These are phyloP conservation scores for Phalacrocorax carbo DNA, from an alignment of 2,113 vertebrate genomes.

Conservation along the genomic window DNA sequence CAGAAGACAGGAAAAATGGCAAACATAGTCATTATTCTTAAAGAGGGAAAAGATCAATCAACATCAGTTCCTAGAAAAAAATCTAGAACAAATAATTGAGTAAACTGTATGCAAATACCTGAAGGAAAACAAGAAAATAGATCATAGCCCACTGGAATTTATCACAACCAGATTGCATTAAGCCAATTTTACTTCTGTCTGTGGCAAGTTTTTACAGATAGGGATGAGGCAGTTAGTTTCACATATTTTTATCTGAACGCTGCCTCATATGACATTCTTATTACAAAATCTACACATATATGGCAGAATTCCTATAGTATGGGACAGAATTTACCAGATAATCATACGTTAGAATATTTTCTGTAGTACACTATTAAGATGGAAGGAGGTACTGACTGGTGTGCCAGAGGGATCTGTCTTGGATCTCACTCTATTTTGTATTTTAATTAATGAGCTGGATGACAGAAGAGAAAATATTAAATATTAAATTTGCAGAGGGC, in stretches of 20 bases:
- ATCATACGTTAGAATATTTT: background rate
- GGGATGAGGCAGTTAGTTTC: background rate
- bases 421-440: background rate
- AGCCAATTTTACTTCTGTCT: background rate
- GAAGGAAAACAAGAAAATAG: background rate
- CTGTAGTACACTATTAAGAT: background rate
- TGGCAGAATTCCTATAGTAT: background rate
- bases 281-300: background rate
- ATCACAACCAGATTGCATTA: background rate
- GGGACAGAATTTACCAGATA: background rate
- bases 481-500: background rate
- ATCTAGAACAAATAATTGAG: background rate
- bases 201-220: background rate
- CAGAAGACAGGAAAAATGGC: background rate
- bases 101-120: background rate
- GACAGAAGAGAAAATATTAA: background rate
- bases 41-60: background rate
- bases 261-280: background rate
- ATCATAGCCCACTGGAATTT: background rate
- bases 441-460: background rate
- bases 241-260: background rate
- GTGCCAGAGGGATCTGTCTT: background rate
- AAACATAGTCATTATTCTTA: background rate
- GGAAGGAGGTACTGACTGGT: background rate
- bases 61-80: background rate